Percentiles rank a stretch among this genome's conserved stretches.
Evolutionary conservation across 2,113 vertebrate genomes (phyloP).

Genomic region (Myocastor coypus): DNA sequence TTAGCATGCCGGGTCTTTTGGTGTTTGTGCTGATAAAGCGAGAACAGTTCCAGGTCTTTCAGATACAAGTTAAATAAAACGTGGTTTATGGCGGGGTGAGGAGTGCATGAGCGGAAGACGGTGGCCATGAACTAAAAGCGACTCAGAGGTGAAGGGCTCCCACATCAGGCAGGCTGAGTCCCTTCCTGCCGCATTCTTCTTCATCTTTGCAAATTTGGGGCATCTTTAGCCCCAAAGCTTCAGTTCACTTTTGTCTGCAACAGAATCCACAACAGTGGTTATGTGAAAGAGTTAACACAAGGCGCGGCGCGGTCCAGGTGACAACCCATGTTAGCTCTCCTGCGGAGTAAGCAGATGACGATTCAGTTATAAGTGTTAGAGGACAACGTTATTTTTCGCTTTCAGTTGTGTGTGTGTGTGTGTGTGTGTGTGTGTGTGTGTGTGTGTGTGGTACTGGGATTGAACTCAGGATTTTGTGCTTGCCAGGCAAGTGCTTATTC

Average conservation of each 20-base stretch:
- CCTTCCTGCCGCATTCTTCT: background rate
- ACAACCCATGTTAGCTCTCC: background rate
- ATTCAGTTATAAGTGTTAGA: background rate
- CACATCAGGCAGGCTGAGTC: background rate
- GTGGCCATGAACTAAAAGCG: background rate
- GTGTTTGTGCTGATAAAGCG: too few relatives aligned
- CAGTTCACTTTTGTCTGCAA: background rate
- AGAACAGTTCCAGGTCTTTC: background rate
- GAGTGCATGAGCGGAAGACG: background rate
- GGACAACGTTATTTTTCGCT: background rate
- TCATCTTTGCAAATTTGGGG: background rate
- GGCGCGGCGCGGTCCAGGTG: background rate
- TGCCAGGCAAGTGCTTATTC: too few relatives aligned
- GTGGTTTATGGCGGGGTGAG: background rate
- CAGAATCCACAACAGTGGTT: background rate
- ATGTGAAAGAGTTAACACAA: background rate
- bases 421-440: too few relatives aligned
- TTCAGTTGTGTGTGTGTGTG: too few relatives aligned
- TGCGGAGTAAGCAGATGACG: background rate
- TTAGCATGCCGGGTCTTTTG: too few relatives aligned
- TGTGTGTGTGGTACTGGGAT: too few relatives aligned
- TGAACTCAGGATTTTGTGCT: too few relatives aligned
- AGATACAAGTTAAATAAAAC: background rate
- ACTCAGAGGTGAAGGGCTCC: background rate
- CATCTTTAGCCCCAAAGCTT: background rate